Conservation (phyloP, 2,888 invertebrate species). For the Rhagium mordax region DNA sequence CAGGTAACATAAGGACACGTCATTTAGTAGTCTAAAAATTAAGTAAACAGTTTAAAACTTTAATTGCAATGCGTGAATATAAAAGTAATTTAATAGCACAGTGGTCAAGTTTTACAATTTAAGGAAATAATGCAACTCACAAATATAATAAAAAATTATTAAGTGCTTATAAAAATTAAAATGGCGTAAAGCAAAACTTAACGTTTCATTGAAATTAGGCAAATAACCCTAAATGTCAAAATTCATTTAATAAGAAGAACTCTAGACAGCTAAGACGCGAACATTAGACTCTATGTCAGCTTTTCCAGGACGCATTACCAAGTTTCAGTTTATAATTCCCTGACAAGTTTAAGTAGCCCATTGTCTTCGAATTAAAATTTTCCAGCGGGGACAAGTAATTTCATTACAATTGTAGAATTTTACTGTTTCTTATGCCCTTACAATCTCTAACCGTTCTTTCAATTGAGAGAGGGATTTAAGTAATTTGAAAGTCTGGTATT, state of each 20-base stretch:
- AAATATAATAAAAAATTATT: neutral
- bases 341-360: neutral
- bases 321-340: constrained; percentile 5
- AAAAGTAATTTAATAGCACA: no score
- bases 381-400: neutral
- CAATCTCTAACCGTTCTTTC: neutral
- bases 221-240: neutral
- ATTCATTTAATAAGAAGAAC: neutral
- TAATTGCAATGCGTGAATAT: no score
- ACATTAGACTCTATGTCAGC: constrained; percentile 5
- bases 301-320: neutral
- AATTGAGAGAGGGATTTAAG: neutral
- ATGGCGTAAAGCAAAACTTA: neutral
- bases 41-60: no score
- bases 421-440: neutral
- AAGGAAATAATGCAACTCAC: neutral
- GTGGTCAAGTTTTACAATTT: neutral
- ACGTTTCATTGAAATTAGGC: neutral
- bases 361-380: constrained; percentile 12
- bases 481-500: no score
- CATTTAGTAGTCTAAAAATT: no score
- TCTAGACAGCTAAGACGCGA: neutral
- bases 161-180: neutral
- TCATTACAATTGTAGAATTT: neutral
- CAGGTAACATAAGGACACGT: no score